These are phyloP conservation scores for Nomada fucata DNA, from an alignment of 2,888 invertebrate species.

Conservation along the genomic window DNA sequence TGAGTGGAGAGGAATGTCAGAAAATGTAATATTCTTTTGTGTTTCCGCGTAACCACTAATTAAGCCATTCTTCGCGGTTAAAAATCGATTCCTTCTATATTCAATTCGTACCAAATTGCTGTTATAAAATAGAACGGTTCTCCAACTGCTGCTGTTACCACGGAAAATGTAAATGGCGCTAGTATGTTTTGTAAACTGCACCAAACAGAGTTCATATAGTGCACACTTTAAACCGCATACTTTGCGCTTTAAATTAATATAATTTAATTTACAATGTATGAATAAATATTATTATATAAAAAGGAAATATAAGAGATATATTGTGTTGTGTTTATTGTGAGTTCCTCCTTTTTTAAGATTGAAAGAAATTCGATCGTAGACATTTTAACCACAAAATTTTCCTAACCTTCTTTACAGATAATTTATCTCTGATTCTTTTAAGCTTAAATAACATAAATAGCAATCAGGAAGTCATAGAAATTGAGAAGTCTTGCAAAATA, in stretches of 20 bases:
- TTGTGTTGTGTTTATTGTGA: not conserved
- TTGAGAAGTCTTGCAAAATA: conserved; percentile 7
- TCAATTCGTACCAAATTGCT: not conserved
- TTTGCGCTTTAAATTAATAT: not conserved
- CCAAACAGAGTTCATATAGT: not conserved
- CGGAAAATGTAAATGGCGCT: not conserved
- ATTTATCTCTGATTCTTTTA: not conserved
- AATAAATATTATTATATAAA: not conserved
- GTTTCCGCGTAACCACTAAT: not conserved
- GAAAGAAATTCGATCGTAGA: not conserved
- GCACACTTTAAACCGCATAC: no score
- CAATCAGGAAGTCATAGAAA: not conserved
- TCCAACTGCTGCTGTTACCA: not conserved
- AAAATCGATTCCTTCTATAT: not conserved
- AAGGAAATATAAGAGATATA: not conserved
- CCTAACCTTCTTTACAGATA: not conserved
- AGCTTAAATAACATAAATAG: not conserved
- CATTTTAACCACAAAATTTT: not conserved
- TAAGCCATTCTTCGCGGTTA: no score
- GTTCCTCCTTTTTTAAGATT: not conserved
- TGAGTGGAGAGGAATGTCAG: not conserved
- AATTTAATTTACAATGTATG: not conserved
- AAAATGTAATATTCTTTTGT: not conserved
- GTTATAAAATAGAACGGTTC: not conserved
- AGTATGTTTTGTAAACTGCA: not conserved